phyloP scores from a whole-genome alignment of 2,113 vertebrate genomes.

The Sprattus sprattus region DNA sequence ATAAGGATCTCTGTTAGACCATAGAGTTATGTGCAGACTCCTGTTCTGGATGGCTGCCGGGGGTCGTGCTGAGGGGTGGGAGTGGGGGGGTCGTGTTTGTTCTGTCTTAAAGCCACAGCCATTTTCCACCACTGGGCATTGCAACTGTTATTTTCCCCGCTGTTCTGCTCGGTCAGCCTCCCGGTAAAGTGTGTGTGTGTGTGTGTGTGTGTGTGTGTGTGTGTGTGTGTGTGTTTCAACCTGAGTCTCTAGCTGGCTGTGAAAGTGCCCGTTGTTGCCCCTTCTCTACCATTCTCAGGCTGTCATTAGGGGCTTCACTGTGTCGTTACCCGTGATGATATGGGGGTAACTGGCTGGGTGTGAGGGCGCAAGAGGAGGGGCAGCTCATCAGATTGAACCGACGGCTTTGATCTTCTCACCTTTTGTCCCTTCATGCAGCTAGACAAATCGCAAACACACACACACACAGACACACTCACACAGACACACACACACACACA shows the following conservation, averaged over 20 bases:
- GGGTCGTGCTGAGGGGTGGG: not conserved
- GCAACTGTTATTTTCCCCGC: not conserved
- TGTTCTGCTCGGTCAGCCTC: not conserved
- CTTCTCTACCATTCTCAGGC: not conserved
- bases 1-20: not conserved
- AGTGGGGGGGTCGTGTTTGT: not conserved
- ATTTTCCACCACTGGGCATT: not conserved
- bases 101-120: not conserved
- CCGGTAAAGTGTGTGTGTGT: not conserved
- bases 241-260: not conserved
- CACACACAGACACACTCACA: not conserved
- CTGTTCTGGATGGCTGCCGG: not conserved
- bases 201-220: constrained; percentile 4
- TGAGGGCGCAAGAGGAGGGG: constrained; percentile 51
- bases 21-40: not conserved
- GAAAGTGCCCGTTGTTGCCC: not conserved
- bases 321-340: not conserved
- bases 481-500: not conserved
- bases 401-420: not conserved
- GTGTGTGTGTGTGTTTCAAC: not conserved
- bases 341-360: not conserved
- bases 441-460: not conserved
- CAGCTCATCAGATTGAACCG: not conserved
- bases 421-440: not conserved
- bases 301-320: not conserved